These are phyloP conservation scores for Stenodera caucasica DNA, from an alignment of 2,888 invertebrate species.

Conservation along the genomic window DNA sequence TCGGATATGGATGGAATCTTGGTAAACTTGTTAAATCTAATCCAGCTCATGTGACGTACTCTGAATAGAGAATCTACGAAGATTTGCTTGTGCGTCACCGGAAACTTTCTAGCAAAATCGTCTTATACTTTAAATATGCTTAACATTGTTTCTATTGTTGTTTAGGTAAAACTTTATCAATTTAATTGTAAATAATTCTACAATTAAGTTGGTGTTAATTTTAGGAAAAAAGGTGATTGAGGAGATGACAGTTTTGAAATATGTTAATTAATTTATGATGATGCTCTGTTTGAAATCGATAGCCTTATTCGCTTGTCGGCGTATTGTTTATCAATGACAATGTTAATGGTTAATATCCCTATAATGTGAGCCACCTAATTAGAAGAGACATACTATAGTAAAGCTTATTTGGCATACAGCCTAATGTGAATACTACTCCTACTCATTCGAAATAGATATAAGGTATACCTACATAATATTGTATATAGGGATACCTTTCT, in stretches of 20 bases:
- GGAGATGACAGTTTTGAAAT: too few relatives aligned
- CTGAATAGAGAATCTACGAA: conserved; percentile 37
- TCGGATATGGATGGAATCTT: conserved; percentile 42
- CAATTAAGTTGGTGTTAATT: too few relatives aligned
- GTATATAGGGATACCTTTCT: too few relatives aligned
- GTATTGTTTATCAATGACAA: conserved; percentile 33
- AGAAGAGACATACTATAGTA: conserved; percentile 32
- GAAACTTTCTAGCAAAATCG: neutral
- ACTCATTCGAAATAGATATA: too few relatives aligned
- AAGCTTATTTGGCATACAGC: conserved; percentile 33
- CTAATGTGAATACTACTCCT: conserved; percentile 29
- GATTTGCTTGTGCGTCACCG: conserved; percentile 2
- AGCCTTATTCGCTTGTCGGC: too few relatives aligned
- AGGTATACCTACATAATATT: too few relatives aligned
- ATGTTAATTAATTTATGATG: too few relatives aligned
- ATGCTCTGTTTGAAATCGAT: too few relatives aligned
- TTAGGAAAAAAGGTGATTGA: too few relatives aligned
- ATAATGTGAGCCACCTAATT: conserved; percentile 37
- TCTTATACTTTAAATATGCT: neutral
- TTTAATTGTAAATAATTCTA: too few relatives aligned
- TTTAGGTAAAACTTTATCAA: too few relatives aligned
- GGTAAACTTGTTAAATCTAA: conserved; percentile 46
- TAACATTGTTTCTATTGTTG: too few relatives aligned
- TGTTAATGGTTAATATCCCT: conserved; percentile 37
- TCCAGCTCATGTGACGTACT: conserved; percentile 37